Percentiles rank a stretch among this genome's conserved stretches.
Conservation (phyloP, 2,888 invertebrate genomes). For the Caprella mutica region DNA sequence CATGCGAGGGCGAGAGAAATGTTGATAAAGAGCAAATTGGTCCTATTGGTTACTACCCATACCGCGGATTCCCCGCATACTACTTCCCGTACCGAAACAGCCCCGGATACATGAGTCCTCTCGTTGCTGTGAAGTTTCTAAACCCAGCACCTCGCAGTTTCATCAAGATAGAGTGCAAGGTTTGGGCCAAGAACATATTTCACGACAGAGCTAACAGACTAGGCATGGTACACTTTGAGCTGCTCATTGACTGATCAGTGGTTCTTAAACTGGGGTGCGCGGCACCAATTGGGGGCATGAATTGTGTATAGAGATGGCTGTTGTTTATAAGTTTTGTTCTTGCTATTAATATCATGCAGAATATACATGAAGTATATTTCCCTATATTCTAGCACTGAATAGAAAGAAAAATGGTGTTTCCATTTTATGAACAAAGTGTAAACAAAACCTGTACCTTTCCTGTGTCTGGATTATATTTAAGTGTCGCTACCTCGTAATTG, state of each 20-base stretch:
- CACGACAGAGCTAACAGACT: slow-evolving; percentile 79
- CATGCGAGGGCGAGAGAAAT: slow-evolving; percentile 88
- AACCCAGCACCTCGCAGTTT: slow-evolving; percentile 58
- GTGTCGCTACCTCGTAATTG: no score
- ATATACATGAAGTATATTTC: no score
- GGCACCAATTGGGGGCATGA: no score
- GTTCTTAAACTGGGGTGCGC: no score
- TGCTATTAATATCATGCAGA: no score
- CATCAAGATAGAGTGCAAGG: slow-evolving; percentile 87
- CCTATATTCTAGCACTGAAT: no score
- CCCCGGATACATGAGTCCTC: slow-evolving; percentile 74
- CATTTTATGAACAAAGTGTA: no score
- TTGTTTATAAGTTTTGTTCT: no score
- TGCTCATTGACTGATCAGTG: slow-evolving; percentile 73
- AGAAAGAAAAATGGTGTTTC: no score
- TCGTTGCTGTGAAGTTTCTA: slow-evolving; percentile 78
- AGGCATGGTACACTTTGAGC: slow-evolving; percentile 88
- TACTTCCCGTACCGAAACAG: slow-evolving; percentile 79
- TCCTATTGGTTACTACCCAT: slow-evolving; percentile 60
- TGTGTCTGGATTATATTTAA: no score
- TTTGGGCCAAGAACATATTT: slow-evolving; percentile 78
- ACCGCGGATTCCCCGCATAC: slow-evolving; percentile 63
- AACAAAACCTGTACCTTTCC: no score
- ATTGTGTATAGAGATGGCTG: no score
- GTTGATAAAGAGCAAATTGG: slow-evolving; percentile 89